Percentiles rank a stretch among this genome's conserved stretches.
phyloP scores from a whole-genome alignment of 2,113 vertebrate species.

The Neopipo cinnamomea region DNA sequence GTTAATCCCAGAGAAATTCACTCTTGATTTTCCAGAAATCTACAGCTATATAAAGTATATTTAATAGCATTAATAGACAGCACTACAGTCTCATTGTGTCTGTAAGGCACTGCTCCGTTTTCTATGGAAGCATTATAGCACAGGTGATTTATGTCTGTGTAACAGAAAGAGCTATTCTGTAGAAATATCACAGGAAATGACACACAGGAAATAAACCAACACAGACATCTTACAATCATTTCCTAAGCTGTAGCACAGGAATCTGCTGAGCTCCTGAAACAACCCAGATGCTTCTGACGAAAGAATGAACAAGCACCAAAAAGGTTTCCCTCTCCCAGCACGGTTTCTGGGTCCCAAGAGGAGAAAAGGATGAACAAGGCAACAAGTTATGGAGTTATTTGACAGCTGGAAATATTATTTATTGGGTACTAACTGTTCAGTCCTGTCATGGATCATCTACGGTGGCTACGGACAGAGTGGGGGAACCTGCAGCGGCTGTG shows the following conservation, averaged over 20 bases:
- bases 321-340: background rate
- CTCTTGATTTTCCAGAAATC: slow-evolving; percentile 11
- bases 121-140: background rate
- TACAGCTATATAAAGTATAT: slow-evolving; percentile 5
- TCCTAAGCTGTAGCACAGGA: slow-evolving; percentile 14
- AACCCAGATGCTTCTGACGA: slow-evolving; percentile 40
- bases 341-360: background rate
- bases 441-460: background rate
- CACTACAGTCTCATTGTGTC: background rate
- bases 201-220: slow-evolving; percentile 53
- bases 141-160: slow-evolving; percentile 11
- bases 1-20: background rate
- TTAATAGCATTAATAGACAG: slow-evolving; percentile 23
- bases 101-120: background rate
- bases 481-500: background rate
- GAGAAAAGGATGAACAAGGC: background rate
- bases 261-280: slow-evolving; percentile 38
- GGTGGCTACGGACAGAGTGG: background rate
- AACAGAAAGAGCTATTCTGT: slow-evolving; percentile 39
- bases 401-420: background rate
- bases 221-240: slow-evolving; percentile 44
- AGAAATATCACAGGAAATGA: slow-evolving; percentile 62
- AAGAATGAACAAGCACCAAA: background rate
- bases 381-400: background rate
- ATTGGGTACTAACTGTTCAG: background rate